These are phyloP conservation scores for Stenodera caucasica DNA, from an alignment of 2,888 invertebrate species.

Conservation along the genomic window DNA sequence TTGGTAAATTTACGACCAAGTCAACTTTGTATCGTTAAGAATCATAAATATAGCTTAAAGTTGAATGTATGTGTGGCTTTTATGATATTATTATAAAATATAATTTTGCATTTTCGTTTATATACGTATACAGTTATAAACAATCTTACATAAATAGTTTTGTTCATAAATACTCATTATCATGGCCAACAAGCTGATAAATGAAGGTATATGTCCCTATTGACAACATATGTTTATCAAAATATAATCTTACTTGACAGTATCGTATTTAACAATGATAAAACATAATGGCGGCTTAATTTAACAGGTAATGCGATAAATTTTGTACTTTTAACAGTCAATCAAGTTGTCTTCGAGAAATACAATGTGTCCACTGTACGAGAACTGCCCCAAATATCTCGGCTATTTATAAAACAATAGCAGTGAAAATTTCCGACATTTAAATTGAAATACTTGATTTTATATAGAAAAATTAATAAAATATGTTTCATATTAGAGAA, in stretches of 20 bases:
- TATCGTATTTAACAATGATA: not conserved
- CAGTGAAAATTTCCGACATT: no score
- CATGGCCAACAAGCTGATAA: conserved; percentile 1
- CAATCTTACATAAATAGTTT: not conserved
- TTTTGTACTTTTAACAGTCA: not conserved
- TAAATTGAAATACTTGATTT: no score
- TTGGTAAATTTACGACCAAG: conserved; percentile 29
- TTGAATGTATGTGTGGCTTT: conserved; percentile 44
- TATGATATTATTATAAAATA: conserved; percentile 43
- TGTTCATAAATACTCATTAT: conserved; percentile 2
- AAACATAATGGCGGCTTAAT: not conserved
- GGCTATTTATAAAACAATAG: no score
- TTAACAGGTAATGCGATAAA: not conserved
- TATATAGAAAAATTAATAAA: no score
- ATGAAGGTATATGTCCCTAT: conserved; percentile 1
- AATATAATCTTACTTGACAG: not conserved
- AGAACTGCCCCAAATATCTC: no score
- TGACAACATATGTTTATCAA: not conserved
- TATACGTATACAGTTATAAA: conserved; percentile 7
- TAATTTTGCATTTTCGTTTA: conserved; percentile 34
- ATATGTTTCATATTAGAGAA: no score
- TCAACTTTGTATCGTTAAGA: conserved; percentile 33
- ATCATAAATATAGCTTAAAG: conserved; percentile 42
- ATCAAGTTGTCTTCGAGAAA: not conserved
- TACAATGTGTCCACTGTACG: not conserved